Evolutionary conservation across 2,888 invertebrate genomes (phyloP).

Genomic region (Marronus borbonicus): DNA sequence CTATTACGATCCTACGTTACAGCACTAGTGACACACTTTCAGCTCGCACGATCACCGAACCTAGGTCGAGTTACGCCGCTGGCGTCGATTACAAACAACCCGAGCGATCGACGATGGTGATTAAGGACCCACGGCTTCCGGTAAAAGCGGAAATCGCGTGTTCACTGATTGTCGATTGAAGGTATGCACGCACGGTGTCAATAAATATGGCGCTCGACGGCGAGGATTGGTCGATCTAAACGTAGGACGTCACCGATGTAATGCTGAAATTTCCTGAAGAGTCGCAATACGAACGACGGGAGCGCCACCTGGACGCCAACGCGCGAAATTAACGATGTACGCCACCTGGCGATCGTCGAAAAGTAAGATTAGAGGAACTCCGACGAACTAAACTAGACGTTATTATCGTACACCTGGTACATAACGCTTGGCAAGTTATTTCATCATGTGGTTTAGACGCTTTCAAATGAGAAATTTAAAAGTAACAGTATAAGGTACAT

Average conservation of each 20-base stretch:
- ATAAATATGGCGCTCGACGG: slow-evolving; percentile 39
- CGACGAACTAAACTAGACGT: too few species aligned
- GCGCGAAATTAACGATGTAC: not conserved
- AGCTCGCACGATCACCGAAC: slow-evolving; percentile 28
- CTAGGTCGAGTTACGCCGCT: slow-evolving; percentile 9
- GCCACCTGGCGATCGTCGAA: slow-evolving; percentile 12
- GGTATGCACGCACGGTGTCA: slow-evolving; percentile 39
- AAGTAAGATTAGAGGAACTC: not conserved
- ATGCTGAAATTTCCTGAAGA: slow-evolving; percentile 43
- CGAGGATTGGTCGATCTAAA: slow-evolving; percentile 36
- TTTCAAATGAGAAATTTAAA: too few species aligned
- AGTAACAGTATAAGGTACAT: too few species aligned
- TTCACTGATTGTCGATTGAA: slow-evolving; percentile 40
- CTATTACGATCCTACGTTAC: slow-evolving; percentile 7
- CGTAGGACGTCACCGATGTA: slow-evolving; percentile 28
- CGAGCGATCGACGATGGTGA: slow-evolving; percentile 27
- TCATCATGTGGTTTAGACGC: too few species aligned
- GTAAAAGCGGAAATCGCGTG: slow-evolving; percentile 39
- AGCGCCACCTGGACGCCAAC: slow-evolving; percentile 17
- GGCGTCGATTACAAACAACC: slow-evolving; percentile 27
- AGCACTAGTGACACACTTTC: slow-evolving; percentile 43
- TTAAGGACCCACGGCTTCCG: slow-evolving; percentile 35
- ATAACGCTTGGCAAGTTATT: too few species aligned
- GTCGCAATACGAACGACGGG: slow-evolving; percentile 14
- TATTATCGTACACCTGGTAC: too few species aligned